Conservation (phyloP, 2,113 vertebrate genomes). For the Lophochroa leadbeateri region DNA sequence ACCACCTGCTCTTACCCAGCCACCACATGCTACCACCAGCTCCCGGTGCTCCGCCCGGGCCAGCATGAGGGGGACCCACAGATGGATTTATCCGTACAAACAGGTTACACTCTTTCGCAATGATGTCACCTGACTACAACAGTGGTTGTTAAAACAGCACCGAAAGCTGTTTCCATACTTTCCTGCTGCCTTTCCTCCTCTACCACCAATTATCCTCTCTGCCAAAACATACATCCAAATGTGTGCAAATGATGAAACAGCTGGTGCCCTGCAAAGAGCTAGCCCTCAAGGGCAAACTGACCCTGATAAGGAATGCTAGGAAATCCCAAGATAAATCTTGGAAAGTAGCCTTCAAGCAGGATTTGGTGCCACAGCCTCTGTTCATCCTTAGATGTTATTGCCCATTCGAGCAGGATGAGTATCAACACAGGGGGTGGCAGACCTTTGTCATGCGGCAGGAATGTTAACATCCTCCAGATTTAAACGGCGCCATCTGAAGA, state of each 20-base stretch:
- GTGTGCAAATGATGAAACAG: not conserved
- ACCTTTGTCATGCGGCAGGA: constrained; percentile 38
- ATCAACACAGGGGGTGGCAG: not conserved
- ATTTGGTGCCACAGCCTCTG: constrained; percentile 2
- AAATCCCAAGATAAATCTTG: constrained; percentile 3
- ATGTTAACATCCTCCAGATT: constrained; percentile 52
- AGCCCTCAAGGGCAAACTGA: constrained; percentile 1
- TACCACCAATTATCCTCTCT: not conserved
- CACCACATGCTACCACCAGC: rapidly evolving
- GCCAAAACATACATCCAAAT: not conserved
- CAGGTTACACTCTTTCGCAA: not conserved
- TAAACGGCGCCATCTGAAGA: constrained; percentile 38
- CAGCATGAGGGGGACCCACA: rapidly evolving
- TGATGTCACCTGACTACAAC: not conserved
- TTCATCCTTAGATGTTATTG: not conserved
- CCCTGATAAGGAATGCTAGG: not conserved
- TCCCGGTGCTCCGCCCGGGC: not conserved
- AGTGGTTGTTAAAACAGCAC: not conserved
- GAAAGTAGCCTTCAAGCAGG: not conserved
- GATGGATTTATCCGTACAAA: not conserved
- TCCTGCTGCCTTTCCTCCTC: not conserved
- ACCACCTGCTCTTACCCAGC: rapidly evolving
- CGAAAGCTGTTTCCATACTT: rapidly evolving
- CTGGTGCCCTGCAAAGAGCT: not conserved
- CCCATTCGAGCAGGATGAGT: constrained; percentile 4